Evolutionary conservation across 2,797 vertebrate genomes (phyloP).

Genomic region (Varecia variegata): DNA sequence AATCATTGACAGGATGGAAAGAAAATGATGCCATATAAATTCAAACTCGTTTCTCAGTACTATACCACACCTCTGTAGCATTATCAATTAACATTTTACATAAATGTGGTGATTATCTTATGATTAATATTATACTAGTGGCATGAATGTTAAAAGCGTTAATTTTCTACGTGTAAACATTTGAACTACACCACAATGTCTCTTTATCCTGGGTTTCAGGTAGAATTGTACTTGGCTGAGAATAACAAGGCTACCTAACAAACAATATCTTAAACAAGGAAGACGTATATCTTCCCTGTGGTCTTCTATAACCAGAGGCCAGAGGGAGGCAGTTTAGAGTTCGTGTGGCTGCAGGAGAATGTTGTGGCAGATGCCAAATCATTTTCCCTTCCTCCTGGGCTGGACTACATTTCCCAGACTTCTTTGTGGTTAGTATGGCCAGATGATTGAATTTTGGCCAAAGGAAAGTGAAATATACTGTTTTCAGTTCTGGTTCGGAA

Average conservation of each 20-base stretch:
- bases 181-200: neutral
- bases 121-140: neutral
- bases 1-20: neutral
- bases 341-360: neutral
- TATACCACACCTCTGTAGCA: neutral
- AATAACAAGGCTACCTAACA: neutral
- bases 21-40: neutral
- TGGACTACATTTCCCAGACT: neutral
- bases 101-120: neutral
- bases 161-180: neutral
- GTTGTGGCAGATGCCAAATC: neutral
- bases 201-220: neutral
- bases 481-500: neutral
- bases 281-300: neutral
- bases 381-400: neutral
- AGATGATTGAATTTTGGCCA: neutral
- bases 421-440: neutral
- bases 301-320: neutral
- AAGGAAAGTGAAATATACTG: neutral
- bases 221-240: neutral
- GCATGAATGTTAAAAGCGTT: neutral
- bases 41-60: neutral
- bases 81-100: neutral
- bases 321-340: neutral
- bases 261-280: neutral